Evolutionary conservation across 2,113 vertebrate genomes (phyloP).

Genomic region (Hemibagrus wyckioides): DNA sequence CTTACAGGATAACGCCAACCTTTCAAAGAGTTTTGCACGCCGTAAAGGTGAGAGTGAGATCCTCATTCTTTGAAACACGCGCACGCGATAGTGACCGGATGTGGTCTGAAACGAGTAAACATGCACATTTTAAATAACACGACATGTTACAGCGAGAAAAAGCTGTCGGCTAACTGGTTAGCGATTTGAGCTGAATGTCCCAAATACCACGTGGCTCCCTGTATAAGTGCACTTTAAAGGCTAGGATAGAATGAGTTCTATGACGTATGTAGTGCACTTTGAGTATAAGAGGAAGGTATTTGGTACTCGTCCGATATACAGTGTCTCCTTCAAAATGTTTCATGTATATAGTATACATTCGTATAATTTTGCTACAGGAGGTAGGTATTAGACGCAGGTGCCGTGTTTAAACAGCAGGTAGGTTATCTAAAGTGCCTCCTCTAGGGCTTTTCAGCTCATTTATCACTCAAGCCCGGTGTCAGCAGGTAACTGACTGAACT

Average conservation of each 20-base stretch:
- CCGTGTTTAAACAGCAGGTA: not conserved
- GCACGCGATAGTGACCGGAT: not conserved
- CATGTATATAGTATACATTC: not conserved
- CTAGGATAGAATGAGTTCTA: no score
- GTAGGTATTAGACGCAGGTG: not conserved
- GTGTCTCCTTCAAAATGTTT: not conserved
- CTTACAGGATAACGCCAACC: conserved; percentile 58
- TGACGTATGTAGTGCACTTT: not conserved
- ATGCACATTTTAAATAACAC: not conserved
- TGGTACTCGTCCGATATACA: not conserved
- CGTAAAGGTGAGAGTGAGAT: conserved; percentile 70
- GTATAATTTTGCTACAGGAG: not conserved
- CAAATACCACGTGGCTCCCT: not conserved
- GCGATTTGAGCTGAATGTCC: not conserved
- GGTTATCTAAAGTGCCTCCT: not conserved
- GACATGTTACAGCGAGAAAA: not conserved
- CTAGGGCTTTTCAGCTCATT: not conserved
- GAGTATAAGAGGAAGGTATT: not conserved
- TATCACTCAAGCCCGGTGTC: not conserved
- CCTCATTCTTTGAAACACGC: not conserved
- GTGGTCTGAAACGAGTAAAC: not conserved
- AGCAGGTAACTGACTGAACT: not conserved
- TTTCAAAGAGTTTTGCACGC: conserved; percentile 61
- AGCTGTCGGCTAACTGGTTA: not conserved
- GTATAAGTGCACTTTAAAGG: not conserved